Evolutionary conservation across 1,140 invertebrate species (phyloP), one percentile per base, ranked within the genome.

Genomic region (Cyclina sinensis): DNA sequence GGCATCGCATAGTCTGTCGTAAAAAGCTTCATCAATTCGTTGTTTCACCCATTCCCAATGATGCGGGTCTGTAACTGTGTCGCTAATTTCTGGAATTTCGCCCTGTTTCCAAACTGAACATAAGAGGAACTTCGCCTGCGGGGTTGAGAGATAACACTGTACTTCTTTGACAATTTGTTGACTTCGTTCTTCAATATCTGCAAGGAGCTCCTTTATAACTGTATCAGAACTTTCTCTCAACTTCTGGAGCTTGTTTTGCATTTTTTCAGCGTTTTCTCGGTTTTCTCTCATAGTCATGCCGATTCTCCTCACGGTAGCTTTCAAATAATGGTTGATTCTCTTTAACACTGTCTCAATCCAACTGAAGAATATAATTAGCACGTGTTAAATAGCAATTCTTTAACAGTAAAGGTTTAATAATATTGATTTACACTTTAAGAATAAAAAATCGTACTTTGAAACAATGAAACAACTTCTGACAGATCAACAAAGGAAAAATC

Each of bases 301-400:
- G 14, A 92, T 86, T 27, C 89, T 78, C 30, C 76, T 88, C 32
- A 91, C 85, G 21, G 91, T 89, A 0, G 89, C 85, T 30, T 85
- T 88, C 35, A 91, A 39, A 57, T 89, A 81, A 37, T 80, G 81
- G 2, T 89, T 81, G 27, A 86, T 68, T 16, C 85, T 74, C 14
- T 89, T 82, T 0, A 94, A 68, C 1, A 93, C 46, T 3, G 89
- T 78, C 21, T 93, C 91, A n/a, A 93, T 62, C 93, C 93, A 94
- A 5, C 93, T 94, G 89, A 21, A 27, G 27, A 43, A n/a, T n/a
- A n/a, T n/a, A n/a, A n/a, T n/a, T n/a, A n/a, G n/a, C n/a, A n/a
- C n/a, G n/a, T n/a, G n/a, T n/a, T n/a, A n/a, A n/a, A n/a, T n/a
- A n/a, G n/a, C n/a, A n/a, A n/a, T n/a, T n/a, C n/a, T n/a, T n/a